These are phyloP conservation scores for Arrhopalites spinosus DNA, from an alignment of 2,888 invertebrate genomes.

Conservation along the genomic window DNA sequence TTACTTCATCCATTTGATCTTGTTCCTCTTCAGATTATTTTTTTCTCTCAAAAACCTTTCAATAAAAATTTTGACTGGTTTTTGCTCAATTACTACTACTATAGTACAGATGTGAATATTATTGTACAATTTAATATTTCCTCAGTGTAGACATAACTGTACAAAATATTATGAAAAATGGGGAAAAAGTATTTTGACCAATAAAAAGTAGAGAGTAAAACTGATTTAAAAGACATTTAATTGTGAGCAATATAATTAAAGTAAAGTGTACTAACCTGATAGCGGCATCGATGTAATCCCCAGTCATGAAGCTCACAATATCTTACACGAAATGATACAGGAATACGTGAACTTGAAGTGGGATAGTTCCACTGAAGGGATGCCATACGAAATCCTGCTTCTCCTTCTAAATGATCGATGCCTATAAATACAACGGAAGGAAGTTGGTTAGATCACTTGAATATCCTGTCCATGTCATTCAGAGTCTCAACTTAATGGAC, in stretches of 20 bases:
- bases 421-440: constrained; percentile 24
- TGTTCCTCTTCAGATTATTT: background rate
- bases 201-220: too few relatives aligned
- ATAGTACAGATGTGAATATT: too few relatives aligned
- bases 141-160: too few relatives aligned
- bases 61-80: background rate
- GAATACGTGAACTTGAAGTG: constrained; percentile 36
- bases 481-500: too few relatives aligned
- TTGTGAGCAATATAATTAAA: too few relatives aligned
- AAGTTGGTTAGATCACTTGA: too few relatives aligned
- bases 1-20: background rate
- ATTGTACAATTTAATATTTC: too few relatives aligned
- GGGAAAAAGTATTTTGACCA: too few relatives aligned
- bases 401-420: constrained; percentile 53
- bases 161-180: too few relatives aligned
- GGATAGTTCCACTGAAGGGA: constrained; percentile 55
- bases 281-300: constrained; percentile 76
- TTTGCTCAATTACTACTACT: too few relatives aligned
- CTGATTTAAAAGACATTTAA: too few relatives aligned
- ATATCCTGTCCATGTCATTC: too few relatives aligned
- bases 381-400: constrained; percentile 54
- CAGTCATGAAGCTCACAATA: constrained; percentile 81
- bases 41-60: background rate
- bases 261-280: constrained; percentile 62
- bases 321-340: constrained; percentile 67